These are phyloP conservation scores for Dendroctonus ponderosae DNA, from an alignment of 1,140 invertebrate genomes.

Conservation along the genomic window DNA sequence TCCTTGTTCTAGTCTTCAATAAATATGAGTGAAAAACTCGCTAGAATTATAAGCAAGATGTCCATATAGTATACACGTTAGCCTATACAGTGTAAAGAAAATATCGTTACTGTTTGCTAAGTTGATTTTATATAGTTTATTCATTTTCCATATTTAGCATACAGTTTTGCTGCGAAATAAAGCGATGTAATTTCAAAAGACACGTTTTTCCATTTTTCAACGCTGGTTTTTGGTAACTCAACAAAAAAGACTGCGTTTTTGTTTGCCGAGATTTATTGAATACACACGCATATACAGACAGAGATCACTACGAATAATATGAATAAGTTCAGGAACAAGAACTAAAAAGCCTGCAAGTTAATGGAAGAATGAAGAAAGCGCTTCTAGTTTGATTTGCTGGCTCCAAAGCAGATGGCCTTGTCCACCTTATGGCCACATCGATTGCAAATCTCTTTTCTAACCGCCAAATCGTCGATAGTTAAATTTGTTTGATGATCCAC, in stretches of 20 bases:
- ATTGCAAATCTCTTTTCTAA: slow-evolving; percentile 39
- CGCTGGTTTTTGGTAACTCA: not conserved
- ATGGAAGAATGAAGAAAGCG: not conserved
- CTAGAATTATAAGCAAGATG: too few relatives aligned
- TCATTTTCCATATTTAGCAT: too few relatives aligned
- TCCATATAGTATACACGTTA: too few relatives aligned
- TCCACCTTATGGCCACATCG: slow-evolving; percentile 45
- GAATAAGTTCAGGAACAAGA: not conserved
- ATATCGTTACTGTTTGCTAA: too few relatives aligned
- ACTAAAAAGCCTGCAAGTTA: not conserved
- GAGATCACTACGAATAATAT: not conserved
- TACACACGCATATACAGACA: not conserved
- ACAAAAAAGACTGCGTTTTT: not conserved
- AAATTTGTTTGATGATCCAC: slow-evolving; percentile 43
- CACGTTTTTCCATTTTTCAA: not conserved
- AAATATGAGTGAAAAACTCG: too few relatives aligned
- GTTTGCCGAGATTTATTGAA: not conserved
- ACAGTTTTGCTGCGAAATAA: too few relatives aligned
- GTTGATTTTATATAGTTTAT: too few relatives aligned
- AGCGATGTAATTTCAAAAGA: too few relatives aligned
- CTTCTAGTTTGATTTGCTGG: not conserved
- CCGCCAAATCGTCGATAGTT: slow-evolving; percentile 27
- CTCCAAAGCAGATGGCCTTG: slow-evolving; percentile 1
- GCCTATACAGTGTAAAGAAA: too few relatives aligned
- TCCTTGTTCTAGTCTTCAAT: too few relatives aligned